Conservation (phyloP, 2,797 vertebrate genomes). For the Pipistrellus pygmaeus region DNA sequence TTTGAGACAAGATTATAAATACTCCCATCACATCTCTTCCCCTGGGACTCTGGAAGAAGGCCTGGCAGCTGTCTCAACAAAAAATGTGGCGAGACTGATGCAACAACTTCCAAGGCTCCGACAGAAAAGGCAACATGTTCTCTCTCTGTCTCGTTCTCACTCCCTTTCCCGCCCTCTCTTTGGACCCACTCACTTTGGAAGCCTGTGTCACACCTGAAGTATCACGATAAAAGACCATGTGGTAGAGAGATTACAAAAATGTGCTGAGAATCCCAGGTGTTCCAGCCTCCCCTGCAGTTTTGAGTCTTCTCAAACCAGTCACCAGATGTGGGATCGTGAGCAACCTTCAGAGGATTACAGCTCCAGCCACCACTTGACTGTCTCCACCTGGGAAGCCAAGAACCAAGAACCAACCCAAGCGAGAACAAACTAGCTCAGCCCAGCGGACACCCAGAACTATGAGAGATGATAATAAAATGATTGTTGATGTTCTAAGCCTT, state of each 20-base stretch:
- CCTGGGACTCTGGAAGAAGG: neutral
- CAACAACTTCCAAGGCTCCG: neutral
- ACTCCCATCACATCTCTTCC: neutral
- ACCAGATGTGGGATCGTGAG: neutral
- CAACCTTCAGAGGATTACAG: neutral
- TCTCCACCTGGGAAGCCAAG: neutral
- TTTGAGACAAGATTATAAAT: neutral
- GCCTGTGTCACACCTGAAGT: neutral
- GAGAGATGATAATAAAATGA: neutral
- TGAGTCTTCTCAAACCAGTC: neutral
- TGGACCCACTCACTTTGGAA: neutral
- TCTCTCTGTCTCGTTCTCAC: neutral
- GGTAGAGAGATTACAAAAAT: neutral
- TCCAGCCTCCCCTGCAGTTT: neutral
- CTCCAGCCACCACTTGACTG: neutral
- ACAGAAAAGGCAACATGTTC: neutral
- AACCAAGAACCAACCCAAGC: neutral
- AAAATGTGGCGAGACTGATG: neutral
- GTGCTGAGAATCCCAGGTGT: neutral
- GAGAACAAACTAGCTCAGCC: neutral
- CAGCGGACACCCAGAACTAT: neutral
- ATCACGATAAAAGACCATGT: neutral
- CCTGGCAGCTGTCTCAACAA: neutral
- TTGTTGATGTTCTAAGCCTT: neutral
- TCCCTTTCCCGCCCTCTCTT: neutral